Conservation (phyloP, 2,113 vertebrate genomes). For the Gambusia affinis region DNA sequence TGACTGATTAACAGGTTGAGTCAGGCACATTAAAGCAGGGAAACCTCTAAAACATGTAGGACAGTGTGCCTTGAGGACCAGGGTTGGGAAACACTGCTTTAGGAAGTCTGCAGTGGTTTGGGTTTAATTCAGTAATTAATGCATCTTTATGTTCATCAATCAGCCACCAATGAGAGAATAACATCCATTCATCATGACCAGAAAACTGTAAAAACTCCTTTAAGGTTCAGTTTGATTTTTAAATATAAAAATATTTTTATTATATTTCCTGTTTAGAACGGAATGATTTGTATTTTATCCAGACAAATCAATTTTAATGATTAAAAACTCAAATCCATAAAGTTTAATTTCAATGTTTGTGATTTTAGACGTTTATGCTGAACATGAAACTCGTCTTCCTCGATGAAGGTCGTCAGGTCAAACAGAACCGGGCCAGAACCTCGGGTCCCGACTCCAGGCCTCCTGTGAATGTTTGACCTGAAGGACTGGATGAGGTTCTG, state of each 20-base stretch:
- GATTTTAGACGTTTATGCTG: not conserved
- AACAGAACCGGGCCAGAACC: not conserved
- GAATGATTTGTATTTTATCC: no score
- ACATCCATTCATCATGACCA: not conserved
- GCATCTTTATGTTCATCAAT: not conserved
- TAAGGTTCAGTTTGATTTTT: no score
- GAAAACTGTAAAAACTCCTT: not conserved
- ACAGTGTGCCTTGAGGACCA: no score
- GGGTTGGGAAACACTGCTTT: no score
- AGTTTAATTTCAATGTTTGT: not conserved
- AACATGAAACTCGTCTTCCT: not conserved
- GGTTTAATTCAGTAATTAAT: not conserved
- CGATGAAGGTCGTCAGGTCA: not conserved
- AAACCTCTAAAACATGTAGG: no score
- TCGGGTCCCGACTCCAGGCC: not conserved
- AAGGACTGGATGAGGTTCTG: not conserved
- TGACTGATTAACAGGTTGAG: no score
- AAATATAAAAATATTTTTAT: no score
- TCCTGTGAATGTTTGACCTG: slow-evolving; percentile 3
- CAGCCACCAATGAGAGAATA: not conserved
- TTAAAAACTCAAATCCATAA: not conserved
- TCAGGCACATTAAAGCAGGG: no score
- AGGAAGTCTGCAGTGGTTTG: slow-evolving; percentile 11
- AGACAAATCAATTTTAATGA: no score
- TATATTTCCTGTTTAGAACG: no score